phyloP scores from a whole-genome alignment of 2,113 vertebrate genomes.

The Odobenus rosmarus region DNA sequence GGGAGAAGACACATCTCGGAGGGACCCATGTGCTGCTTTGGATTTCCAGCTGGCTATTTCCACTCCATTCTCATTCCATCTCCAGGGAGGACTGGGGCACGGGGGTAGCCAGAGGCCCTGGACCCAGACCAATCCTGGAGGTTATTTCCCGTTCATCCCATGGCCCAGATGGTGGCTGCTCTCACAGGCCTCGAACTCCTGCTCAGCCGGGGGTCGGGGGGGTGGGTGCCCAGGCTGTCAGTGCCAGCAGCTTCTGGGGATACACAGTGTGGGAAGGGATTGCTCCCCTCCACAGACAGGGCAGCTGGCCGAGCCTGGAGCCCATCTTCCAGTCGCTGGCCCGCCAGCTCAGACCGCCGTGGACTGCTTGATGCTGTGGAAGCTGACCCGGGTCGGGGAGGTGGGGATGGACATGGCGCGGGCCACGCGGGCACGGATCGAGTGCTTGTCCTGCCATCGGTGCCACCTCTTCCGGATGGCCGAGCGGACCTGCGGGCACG shows the following conservation, averaged over 20 bases:
- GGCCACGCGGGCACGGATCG: constrained; percentile 91
- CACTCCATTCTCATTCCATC: neutral
- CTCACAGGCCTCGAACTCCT: neutral
- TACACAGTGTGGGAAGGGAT: neutral
- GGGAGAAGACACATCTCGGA: neutral
- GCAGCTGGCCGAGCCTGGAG: neutral
- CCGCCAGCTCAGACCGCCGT: constrained; percentile 72
- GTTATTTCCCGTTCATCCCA: neutral
- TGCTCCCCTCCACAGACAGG: neutral
- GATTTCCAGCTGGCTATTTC: neutral
- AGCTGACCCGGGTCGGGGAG: constrained; percentile 96
- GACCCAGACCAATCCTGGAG: neutral
- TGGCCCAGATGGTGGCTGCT: neutral
- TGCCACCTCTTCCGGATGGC: constrained; percentile 95
- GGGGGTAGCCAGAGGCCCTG: neutral
- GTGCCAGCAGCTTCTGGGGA: neutral
- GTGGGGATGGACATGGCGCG: constrained; percentile 98
- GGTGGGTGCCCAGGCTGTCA: neutral
- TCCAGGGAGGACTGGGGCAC: neutral
- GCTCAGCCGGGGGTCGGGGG: neutral
- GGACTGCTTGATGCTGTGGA: constrained; percentile 99
- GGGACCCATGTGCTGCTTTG: neutral
- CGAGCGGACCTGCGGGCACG: constrained; percentile 90
- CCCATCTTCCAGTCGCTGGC: fast-evolving
- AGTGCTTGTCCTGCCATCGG: constrained; percentile 97